phyloP scores from a whole-genome alignment of 2,888 invertebrate genomes.

The Andrena fulva region DNA sequence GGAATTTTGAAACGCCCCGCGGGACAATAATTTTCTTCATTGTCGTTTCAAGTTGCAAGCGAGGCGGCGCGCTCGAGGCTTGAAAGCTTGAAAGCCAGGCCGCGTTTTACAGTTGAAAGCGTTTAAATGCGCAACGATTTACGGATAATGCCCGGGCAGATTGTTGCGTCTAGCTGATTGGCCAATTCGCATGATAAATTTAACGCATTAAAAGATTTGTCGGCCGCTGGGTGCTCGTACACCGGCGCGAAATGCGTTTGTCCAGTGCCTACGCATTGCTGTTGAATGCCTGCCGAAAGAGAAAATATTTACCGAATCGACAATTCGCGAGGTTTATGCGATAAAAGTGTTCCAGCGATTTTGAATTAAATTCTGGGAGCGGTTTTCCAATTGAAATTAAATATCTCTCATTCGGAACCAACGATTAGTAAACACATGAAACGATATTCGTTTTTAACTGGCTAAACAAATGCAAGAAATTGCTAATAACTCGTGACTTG shows the following conservation, averaged over 20 bases:
- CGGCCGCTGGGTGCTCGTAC: background rate
- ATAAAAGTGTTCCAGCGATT: background rate
- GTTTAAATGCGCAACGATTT: slow-evolving; percentile 47
- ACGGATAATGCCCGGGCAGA: slow-evolving; percentile 21
- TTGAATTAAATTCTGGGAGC: background rate
- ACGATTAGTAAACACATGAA: background rate
- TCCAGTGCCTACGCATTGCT: background rate
- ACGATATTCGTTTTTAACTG: background rate
- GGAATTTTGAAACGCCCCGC: background rate
- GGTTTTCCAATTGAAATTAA: background rate
- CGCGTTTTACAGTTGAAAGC: slow-evolving; percentile 42
- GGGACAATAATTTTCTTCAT: slow-evolving; percentile 34
- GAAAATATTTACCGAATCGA: slow-evolving; percentile 16
- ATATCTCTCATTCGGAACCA: background rate
- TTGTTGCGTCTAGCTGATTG: slow-evolving; percentile 35
- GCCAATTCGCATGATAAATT: slow-evolving; percentile 39
- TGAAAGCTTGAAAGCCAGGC: slow-evolving; percentile 38
- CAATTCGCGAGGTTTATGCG: background rate
- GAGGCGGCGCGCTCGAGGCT: background rate
- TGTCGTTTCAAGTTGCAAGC: slow-evolving; percentile 1
- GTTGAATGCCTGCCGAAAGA: background rate
- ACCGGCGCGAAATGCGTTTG: background rate
- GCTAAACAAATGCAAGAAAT: too few relatives aligned
- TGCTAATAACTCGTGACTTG: too few relatives aligned
- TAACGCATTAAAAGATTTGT: slow-evolving; percentile 32